phyloP scores from a whole-genome alignment of 2,888 invertebrate genomes.

The Eurois occulta region DNA sequence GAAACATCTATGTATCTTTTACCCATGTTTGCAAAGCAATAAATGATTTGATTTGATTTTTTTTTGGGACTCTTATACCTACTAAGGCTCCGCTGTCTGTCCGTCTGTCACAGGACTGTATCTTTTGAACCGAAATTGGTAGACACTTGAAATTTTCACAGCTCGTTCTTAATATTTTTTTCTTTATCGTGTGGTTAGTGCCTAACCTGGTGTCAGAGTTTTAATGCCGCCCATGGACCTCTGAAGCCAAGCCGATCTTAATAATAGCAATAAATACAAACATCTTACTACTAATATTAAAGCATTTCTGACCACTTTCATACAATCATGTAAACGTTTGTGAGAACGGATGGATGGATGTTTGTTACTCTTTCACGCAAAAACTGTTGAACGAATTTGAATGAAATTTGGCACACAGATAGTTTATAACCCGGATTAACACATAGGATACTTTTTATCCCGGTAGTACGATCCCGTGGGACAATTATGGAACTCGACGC shows the following conservation, averaged over 20 bases:
- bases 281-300: background rate
- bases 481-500: background rate
- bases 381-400: background rate
- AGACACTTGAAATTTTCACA: background rate
- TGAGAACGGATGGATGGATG: background rate
- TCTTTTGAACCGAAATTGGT: background rate
- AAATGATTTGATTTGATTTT: too few species aligned
- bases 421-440: background rate
- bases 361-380: too few species aligned
- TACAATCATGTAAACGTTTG: background rate
- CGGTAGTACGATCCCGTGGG: background rate
- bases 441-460: background rate
- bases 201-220: too few species aligned
- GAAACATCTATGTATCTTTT: too few species aligned
- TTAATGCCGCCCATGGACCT: too few species aligned
- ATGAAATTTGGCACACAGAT: background rate
- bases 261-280: too few species aligned
- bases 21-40: too few species aligned
- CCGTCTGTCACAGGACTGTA: background rate
- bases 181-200: too few species aligned
- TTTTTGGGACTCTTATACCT: too few species aligned
- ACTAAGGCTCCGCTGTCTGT: background rate
- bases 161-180: too few species aligned
- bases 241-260: too few species aligned
- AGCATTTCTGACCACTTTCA: background rate